phyloP scores from a whole-genome alignment of 2,888 invertebrate genomes.

The Cylloceria caligata region DNA sequence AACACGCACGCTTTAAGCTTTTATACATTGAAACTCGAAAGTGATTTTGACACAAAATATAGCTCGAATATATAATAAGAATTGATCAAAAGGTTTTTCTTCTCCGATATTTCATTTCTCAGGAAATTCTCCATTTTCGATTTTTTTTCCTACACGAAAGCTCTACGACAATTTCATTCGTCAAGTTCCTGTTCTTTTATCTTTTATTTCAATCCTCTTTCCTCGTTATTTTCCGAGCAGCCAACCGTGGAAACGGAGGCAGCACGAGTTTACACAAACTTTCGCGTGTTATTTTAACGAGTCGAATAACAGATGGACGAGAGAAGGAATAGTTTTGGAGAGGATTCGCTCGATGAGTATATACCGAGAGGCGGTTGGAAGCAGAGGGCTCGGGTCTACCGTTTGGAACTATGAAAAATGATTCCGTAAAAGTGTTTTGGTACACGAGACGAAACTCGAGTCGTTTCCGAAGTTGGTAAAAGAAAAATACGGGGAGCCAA shows the following conservation, averaged over 20 bases:
- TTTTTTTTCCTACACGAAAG: neutral
- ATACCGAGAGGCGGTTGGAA: conserved; percentile 7
- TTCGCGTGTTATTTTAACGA: conserved; percentile 63
- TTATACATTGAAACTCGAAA: conserved; percentile 7
- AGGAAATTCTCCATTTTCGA: neutral
- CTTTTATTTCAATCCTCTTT: neutral
- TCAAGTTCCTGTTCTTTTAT: neutral
- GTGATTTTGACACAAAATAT: conserved; percentile 12
- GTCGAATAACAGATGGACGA: conserved; percentile 61
- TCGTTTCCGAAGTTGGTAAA: conserved; percentile 58
- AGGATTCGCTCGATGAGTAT: conserved; percentile 46
- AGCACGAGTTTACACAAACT: conserved; percentile 61
- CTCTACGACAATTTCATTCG: neutral
- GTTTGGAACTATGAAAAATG: conserved; percentile 54
- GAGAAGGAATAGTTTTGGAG: conserved; percentile 39
- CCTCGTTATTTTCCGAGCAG: conserved; percentile 16
- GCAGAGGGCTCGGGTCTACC: conserved; percentile 14
- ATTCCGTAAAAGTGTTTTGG: conserved; percentile 61
- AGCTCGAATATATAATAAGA: conserved; percentile 3
- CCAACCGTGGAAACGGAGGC: conserved; percentile 39
- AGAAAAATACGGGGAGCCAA: conserved; percentile 52
- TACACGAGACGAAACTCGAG: conserved; percentile 60
- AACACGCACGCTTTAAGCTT: neutral
- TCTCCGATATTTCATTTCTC: neutral
- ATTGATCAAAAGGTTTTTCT: neutral